phyloP scores from a whole-genome alignment of 2,113 vertebrate species.

The Geothlypis trichas region DNA sequence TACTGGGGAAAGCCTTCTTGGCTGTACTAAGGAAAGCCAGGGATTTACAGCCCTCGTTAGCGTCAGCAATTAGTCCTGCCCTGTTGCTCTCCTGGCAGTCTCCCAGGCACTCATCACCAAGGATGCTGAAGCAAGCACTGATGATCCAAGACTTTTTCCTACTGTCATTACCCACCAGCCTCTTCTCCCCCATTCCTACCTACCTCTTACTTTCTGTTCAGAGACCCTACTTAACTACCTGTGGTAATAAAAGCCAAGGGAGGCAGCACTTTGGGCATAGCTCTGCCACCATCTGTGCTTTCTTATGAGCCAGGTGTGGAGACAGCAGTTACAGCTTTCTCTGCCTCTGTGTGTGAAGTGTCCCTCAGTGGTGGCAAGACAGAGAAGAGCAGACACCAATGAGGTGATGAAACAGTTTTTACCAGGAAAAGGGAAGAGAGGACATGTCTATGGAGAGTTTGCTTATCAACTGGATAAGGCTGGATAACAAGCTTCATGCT shows the following conservation, averaged over 20 bases:
- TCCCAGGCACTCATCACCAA: background rate
- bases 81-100: background rate
- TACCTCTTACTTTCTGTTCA: background rate
- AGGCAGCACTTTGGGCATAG: background rate
- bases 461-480: background rate
- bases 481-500: background rate
- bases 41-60: background rate
- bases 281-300: background rate
- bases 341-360: background rate
- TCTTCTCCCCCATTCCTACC: background rate
- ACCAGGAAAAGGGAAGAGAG: background rate
- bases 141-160: background rate
- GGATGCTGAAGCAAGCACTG: background rate
- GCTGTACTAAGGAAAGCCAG: background rate
- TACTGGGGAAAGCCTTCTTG: background rate
- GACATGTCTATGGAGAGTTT: background rate
- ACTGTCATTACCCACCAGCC: background rate
- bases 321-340: background rate
- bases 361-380: background rate
- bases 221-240: background rate
- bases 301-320: background rate
- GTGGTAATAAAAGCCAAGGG: background rate
- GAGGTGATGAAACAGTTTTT: background rate
- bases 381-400: background rate
- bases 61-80: constrained; percentile 31